phyloP scores from a whole-genome alignment of 2,113 vertebrate species.

The Odocoileus virginianus region DNA sequence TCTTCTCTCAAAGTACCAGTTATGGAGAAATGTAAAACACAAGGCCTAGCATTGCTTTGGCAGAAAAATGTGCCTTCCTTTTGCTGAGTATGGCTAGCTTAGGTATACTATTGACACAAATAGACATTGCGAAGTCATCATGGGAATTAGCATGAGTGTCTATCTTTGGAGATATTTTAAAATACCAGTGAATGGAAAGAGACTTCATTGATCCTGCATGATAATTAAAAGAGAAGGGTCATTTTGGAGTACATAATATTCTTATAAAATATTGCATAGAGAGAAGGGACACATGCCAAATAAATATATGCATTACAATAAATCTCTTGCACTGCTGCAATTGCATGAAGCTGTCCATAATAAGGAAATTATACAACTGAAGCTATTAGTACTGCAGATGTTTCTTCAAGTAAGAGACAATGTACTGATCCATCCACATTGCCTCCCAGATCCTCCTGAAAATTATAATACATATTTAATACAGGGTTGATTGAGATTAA shows the following conservation, averaged over 20 bases:
- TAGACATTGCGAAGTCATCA: not conserved
- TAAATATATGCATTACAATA: not conserved
- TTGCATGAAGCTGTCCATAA: not conserved
- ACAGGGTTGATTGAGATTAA: not conserved
- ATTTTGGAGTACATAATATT: not conserved
- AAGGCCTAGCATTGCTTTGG: slow-evolving; percentile 21
- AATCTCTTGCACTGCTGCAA: not conserved
- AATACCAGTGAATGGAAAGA: not conserved
- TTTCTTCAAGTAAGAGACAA: not conserved
- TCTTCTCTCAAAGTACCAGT: slow-evolving; percentile 36
- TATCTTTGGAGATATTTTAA: not conserved
- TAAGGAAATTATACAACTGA: not conserved
- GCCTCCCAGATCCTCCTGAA: not conserved
- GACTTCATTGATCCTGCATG: not conserved
- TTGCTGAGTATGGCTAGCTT: slow-evolving; percentile 5
- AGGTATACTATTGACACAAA: slow-evolving; percentile 39
- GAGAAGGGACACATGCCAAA: not conserved
- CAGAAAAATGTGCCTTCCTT: slow-evolving; percentile 35
- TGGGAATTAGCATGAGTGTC: not conserved
- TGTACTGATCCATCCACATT: not conserved
- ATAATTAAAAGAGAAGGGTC: not conserved
- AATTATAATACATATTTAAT: not conserved
- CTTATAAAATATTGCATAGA: not conserved
- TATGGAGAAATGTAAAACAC: slow-evolving; percentile 46
- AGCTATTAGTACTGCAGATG: not conserved